Evolutionary conservation across 1,140 invertebrate species (phyloP), one percentile per base, ranked within the genome.

Genomic region (Diorhabda elongata): DNA sequence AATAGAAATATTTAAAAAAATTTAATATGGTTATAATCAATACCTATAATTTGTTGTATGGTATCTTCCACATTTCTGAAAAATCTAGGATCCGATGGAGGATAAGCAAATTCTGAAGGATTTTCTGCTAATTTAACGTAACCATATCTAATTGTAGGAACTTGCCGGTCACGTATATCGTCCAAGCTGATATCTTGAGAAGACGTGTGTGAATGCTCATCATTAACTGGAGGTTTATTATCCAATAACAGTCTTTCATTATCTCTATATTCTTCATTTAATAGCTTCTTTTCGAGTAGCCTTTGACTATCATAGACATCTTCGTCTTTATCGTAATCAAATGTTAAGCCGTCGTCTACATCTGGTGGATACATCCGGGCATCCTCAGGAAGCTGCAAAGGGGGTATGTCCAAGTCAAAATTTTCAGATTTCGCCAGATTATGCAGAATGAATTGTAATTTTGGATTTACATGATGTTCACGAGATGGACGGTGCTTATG

Each of bases 61-160:
- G 59, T 7, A 61, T 43, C 52, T 4, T 8, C n/a, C 4, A 11
- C 11, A 52, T 70, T 70, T 63, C 69, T 67, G 58, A 72, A 79
- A 72, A 76, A 79, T 65, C 78, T 66, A 0, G 76, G 71, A 76
- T 78, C 78, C 2, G 75, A 64, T 7, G 78, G 78, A 57, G 66
- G 61, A 61, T 74, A 74, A n/a, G 69, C 78, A 71, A 79, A 79
- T 47, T 77, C 66, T 26, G 66, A 67, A 6, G 74, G 73, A 69
- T 77, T 74, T 42, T 73, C 70, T 42, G 66, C 73, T 6, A 73
- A 9, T 42, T 69, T 69, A n/a, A 71, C 68, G 58, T 77, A 64
- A 42, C 72, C 60, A 42, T 71, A 69, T 6, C 42, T 11, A 3
- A 56, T 44, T 3, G 59, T 68, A 43, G 63, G 52, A 45, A 67